These are phyloP conservation scores for Harpegnathos saltator DNA, from an alignment of 1,140 invertebrate species.

Conservation along the genomic window DNA sequence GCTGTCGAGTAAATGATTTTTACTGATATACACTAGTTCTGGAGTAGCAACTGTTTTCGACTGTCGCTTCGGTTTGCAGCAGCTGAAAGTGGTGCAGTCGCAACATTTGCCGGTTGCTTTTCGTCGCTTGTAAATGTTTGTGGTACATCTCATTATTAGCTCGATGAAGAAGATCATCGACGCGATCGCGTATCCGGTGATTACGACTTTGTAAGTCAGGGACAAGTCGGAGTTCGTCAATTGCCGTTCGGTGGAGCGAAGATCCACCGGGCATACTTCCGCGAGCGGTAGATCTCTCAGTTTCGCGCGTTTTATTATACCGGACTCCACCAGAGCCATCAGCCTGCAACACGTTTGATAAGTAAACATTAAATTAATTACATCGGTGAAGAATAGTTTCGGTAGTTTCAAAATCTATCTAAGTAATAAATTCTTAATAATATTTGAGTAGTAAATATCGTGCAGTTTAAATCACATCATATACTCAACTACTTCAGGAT, in stretches of 20 bases:
- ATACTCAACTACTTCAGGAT: too few species aligned
- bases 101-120: neutral
- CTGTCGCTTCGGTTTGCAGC: conserved; percentile 32
- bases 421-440: too few species aligned
- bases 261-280: conserved; percentile 91
- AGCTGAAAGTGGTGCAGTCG: neutral
- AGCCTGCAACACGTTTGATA: conserved; percentile 85
- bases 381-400: too few species aligned
- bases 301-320: conserved; percentile 89
- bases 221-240: conserved; percentile 89
- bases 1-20: neutral
- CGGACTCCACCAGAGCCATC: conserved; percentile 89
- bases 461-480: too few species aligned
- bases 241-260: conserved; percentile 92
- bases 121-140: conserved; percentile 5
- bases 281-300: conserved; percentile 88
- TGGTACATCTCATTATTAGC: conserved; percentile 75
- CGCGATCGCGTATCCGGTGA: conserved; percentile 88
- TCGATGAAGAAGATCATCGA: conserved; percentile 89
- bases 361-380: too few species aligned
- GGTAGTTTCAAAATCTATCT: too few species aligned
- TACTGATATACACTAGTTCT: conserved; percentile 10
- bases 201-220: conserved; percentile 90
- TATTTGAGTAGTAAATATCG: too few species aligned
- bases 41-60: conserved; percentile 1